These are phyloP conservation scores for Drosophila antonietae DNA, from an alignment of 2,888 invertebrate species.

Conservation along the genomic window DNA sequence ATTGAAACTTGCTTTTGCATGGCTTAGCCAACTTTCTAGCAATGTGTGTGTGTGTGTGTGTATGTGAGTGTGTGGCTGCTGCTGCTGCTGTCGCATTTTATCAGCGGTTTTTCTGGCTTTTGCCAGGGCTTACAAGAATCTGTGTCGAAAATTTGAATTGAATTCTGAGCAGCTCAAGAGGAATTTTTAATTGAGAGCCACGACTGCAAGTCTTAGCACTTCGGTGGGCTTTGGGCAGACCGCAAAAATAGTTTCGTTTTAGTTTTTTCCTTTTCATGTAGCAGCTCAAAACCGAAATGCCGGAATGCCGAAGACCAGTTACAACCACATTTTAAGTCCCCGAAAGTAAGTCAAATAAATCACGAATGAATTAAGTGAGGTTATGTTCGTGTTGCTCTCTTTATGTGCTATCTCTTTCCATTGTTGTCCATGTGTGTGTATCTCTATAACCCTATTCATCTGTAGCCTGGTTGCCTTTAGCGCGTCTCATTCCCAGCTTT, in stretches of 20 bases:
- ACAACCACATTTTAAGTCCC: slow-evolving; percentile 72
- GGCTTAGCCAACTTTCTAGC: slow-evolving; percentile 59
- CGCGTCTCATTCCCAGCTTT: slow-evolving; percentile 35
- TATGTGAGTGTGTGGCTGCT: slow-evolving; percentile 20
- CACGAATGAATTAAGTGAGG: slow-evolving; percentile 81
- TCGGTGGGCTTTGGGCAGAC: slow-evolving; percentile 35
- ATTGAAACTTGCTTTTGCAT: slow-evolving; percentile 65
- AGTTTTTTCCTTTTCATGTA: slow-evolving; percentile 14
- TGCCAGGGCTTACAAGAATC: slow-evolving; percentile 53
- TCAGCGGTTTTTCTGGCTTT: slow-evolving; percentile 71
- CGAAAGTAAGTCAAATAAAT: slow-evolving; percentile 77
- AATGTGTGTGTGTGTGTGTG: slow-evolving; percentile 13
- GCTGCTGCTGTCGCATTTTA: slow-evolving; percentile 54
- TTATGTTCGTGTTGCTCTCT: slow-evolving; percentile 35
- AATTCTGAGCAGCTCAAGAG: slow-evolving; percentile 71
- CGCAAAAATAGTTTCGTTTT: slow-evolving; percentile 71
- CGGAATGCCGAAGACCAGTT: slow-evolving; percentile 34
- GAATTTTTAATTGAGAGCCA: slow-evolving; percentile 75
- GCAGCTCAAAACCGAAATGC: slow-evolving; percentile 20
- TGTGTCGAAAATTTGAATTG: slow-evolving; percentile 68
- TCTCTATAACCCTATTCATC: slow-evolving; percentile 23
- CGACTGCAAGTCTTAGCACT: slow-evolving; percentile 59
- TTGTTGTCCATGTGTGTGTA: slow-evolving; percentile 8
- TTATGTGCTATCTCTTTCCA: slow-evolving; percentile 20
- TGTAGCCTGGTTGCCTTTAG: slow-evolving; percentile 18